Percentiles rank a stretch among this genome's conserved stretches.
Evolutionary conservation across 2,797 vertebrate genomes (phyloP).

Genomic region (Brachyrhaphis roseni): DNA sequence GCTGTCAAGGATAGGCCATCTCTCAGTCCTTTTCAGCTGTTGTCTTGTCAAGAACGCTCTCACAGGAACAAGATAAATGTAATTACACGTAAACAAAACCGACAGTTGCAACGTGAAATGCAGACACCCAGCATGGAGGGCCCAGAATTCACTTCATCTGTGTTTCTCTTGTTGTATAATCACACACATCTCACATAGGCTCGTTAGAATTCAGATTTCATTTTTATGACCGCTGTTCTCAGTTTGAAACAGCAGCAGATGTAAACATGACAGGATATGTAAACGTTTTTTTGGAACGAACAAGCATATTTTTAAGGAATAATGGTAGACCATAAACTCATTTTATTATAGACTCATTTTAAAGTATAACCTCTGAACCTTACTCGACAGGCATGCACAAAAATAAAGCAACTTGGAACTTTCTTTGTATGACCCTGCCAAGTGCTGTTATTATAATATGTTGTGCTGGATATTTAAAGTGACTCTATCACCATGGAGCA

Average conservation of each 20-base stretch:
- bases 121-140: conserved; percentile 38
- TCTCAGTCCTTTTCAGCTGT: conserved; percentile 41
- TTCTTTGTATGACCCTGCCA: conserved; percentile 10
- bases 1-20: conserved; percentile 46
- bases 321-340: neutral
- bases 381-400: neutral
- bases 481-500: conserved; percentile 9
- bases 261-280: conserved; percentile 11
- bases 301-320: neutral
- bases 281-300: neutral
- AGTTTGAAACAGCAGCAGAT: conserved; percentile 20
- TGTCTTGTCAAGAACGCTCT: conserved; percentile 42
- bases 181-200: conserved; percentile 21
- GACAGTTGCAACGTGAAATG: conserved; percentile 44
- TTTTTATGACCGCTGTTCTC: conserved; percentile 31
- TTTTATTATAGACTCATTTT: neutral
- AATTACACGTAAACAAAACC: conserved; percentile 62
- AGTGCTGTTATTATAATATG: neutral
- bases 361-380: neutral
- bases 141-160: conserved; percentile 37
- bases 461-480: conserved; percentile 11
- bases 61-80: conserved; percentile 57
- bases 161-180: conserved; percentile 52
- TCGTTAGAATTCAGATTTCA: conserved; percentile 51
- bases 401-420: neutral